Conservation (phyloP, 2,113 vertebrate genomes). For the Xenus cinereus region DNA sequence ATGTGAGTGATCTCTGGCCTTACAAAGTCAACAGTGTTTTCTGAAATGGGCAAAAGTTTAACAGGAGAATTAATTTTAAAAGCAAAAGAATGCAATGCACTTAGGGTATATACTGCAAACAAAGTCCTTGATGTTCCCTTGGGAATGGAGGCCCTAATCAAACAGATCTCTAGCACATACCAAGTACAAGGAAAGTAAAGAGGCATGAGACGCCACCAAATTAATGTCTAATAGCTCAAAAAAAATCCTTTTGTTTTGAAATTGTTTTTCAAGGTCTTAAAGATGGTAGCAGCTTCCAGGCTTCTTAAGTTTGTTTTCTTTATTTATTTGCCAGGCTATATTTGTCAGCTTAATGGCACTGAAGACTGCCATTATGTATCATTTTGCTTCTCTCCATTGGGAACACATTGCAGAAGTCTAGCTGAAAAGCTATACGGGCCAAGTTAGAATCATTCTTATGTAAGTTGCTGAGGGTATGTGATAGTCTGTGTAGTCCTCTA, state of each 20-base stretch:
- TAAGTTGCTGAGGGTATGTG: neutral
- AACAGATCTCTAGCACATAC: neutral
- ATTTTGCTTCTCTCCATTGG: neutral
- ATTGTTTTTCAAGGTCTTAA: neutral
- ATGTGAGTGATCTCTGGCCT: neutral
- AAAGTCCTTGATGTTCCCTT: neutral
- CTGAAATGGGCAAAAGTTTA: neutral
- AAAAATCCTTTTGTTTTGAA: neutral
- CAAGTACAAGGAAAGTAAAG: neutral
- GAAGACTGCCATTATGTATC: fast-evolving
- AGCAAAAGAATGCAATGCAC: neutral
- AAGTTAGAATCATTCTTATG: neutral
- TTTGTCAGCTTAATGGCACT: neutral
- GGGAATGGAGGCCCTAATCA: neutral
- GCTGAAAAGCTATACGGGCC: neutral
- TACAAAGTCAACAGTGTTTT: neutral
- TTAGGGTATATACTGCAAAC: neutral
- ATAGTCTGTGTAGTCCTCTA: neutral
- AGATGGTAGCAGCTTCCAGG: neutral
- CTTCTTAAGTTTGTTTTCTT: neutral
- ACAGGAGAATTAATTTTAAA: neutral
- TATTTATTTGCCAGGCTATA: neutral
- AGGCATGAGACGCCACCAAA: neutral
- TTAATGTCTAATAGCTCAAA: neutral
- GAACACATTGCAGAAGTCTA: neutral